Conservation (phyloP, 2,113 vertebrate genomes). For the Ardeotis arabs region DNA sequence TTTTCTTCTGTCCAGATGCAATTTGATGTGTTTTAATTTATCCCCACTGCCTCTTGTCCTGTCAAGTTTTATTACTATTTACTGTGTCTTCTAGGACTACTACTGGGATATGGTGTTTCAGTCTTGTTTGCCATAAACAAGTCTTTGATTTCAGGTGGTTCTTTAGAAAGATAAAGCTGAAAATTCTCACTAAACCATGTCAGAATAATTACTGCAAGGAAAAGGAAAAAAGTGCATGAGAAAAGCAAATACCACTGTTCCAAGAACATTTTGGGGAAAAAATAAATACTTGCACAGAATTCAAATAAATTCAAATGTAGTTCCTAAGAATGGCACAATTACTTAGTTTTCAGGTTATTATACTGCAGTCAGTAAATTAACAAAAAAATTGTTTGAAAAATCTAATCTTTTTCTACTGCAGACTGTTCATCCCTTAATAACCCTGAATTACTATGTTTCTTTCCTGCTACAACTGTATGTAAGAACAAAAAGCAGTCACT, state of each 20-base stretch:
- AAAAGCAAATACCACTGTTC: neutral
- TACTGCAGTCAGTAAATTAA: neutral
- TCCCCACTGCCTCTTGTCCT: neutral
- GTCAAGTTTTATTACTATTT: neutral
- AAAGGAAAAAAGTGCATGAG: neutral
- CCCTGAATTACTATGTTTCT: neutral
- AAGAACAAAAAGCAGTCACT: neutral
- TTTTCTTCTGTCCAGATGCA: neutral
- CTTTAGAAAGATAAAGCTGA: neutral
- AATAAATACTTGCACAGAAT: neutral
- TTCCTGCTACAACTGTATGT: neutral
- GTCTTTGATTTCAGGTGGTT: neutral
- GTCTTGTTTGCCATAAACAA: neutral
- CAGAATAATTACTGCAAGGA: neutral
- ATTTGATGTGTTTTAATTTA: neutral
- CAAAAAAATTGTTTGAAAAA: neutral
- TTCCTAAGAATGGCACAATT: neutral
- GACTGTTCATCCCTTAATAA: neutral
- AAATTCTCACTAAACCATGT: neutral
- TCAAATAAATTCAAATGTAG: neutral
- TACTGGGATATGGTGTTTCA: neutral
- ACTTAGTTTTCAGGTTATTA: neutral
- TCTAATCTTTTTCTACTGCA: neutral
- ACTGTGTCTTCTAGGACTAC: neutral
- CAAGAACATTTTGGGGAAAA: neutral